Conservation (phyloP, 1,140 invertebrate genomes). For the Megathymus violae region DNA sequence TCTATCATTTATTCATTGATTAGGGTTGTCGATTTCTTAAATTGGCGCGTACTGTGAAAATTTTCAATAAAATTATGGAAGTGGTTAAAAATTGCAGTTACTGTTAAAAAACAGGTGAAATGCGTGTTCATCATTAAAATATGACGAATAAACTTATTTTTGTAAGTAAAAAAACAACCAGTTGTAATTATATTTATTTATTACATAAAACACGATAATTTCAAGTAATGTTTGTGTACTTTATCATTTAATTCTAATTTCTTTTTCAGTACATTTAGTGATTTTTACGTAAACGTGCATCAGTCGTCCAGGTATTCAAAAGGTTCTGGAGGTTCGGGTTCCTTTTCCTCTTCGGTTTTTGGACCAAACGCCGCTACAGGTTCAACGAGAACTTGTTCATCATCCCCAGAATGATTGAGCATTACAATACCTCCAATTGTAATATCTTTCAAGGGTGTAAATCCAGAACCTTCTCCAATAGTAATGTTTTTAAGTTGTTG, state of each 20-base stretch:
- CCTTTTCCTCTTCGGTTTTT: conserved; percentile 96
- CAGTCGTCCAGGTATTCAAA: conserved; percentile 97
- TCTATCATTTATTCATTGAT: too few species aligned
- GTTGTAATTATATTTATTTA: conserved; percentile 49
- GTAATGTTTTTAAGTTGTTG: conserved; percentile 96
- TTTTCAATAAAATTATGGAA: too few species aligned
- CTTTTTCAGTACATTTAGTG: conserved; percentile 60
- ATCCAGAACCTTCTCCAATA: conserved; percentile 91
- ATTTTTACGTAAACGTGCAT: conserved; percentile 54
- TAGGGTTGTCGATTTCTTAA: too few species aligned
- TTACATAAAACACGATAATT: conserved; percentile 57
- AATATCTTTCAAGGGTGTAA: conserved; percentile 95
- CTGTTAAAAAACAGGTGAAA: too few species aligned
- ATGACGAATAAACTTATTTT: too few species aligned
- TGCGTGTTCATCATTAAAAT: too few species aligned
- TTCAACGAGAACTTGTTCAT: conserved; percentile 95
- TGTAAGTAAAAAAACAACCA: conserved; percentile 16
- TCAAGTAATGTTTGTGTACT: conserved; percentile 56
- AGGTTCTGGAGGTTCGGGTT: conserved; percentile 98
- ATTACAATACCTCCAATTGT: conserved; percentile 98
- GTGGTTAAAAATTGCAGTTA: too few species aligned
- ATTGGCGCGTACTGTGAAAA: too few species aligned
- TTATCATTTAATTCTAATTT: conserved; percentile 58
- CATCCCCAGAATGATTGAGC: conserved; percentile 92
- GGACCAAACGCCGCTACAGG: conserved; percentile 97